Evolutionary conservation across 2,113 vertebrate species (phyloP).

Genomic region (Microtus pennsylvanicus): DNA sequence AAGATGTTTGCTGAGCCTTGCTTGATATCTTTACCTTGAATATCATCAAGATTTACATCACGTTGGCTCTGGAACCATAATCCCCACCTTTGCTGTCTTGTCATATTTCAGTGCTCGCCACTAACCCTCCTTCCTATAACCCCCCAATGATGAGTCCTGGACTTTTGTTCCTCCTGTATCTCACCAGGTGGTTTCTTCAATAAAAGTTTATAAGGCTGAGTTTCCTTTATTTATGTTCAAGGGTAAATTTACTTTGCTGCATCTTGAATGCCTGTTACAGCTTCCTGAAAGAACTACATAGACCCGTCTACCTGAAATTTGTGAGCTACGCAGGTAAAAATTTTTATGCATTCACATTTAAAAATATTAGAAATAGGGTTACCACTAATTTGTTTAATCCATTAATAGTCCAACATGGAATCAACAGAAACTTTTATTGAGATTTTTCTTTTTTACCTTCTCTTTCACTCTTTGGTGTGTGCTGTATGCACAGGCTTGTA

Average conservation of each 20-base stretch:
- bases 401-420: background rate
- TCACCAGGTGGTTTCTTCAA: slow-evolving; percentile 2
- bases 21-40: background rate
- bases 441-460: background rate
- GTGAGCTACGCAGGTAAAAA: background rate
- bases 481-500: too few relatives aligned
- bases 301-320: background rate
- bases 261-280: background rate
- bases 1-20: background rate
- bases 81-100: background rate
- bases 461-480: background rate
- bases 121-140: background rate
- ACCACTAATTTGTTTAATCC: background rate
- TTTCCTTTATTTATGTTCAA: background rate
- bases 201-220: background rate
- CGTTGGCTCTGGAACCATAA: background rate
- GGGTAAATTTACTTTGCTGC: background rate
- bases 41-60: background rate
- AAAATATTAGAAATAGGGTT: background rate
- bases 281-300: background rate
- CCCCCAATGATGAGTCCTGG: background rate
- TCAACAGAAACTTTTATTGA: background rate
- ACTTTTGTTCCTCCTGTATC: slow-evolving; percentile 18
- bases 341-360: background rate
- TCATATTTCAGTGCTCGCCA: background rate